Percentiles rank a stretch among this genome's conserved stretches.
phyloP scores from a whole-genome alignment of 2,113 vertebrate genomes.

The Nymphicus hollandicus region DNA sequence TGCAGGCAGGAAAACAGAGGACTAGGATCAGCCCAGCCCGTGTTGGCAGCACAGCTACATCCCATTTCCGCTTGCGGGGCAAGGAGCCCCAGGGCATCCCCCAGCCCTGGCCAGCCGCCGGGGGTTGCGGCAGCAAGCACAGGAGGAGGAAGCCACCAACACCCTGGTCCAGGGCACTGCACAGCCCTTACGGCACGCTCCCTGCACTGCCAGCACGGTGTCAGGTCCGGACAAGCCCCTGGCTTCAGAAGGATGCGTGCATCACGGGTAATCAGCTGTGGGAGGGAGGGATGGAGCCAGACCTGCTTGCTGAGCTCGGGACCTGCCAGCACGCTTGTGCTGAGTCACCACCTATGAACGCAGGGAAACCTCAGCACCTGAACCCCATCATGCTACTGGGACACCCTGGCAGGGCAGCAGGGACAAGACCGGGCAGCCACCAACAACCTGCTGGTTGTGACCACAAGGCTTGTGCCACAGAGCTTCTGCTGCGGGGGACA shows the following conservation, averaged over 20 bases:
- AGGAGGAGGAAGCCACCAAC: neutral
- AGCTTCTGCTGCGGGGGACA: neutral
- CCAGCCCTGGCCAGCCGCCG: neutral
- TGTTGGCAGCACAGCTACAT: neutral
- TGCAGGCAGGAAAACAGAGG: neutral
- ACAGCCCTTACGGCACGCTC: neutral
- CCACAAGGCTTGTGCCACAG: neutral
- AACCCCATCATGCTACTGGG: neutral
- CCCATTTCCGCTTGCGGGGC: neutral
- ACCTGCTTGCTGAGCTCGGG: constrained; percentile 62
- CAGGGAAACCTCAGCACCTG: constrained; percentile 59
- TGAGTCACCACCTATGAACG: constrained; percentile 67
- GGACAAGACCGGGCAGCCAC: neutral
- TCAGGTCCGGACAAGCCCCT: constrained; percentile 59
- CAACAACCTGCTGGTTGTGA: neutral
- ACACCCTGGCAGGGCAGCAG: neutral
- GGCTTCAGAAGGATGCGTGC: constrained; percentile 26
- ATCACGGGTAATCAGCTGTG: constrained; percentile 61
- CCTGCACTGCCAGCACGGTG: neutral
- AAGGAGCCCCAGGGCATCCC: neutral
- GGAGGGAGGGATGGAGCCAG: constrained; percentile 65
- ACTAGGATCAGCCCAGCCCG: neutral
- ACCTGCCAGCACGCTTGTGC: constrained; percentile 42
- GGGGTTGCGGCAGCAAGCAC: neutral
- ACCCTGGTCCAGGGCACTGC: neutral